Conservation (phyloP, 2,888 invertebrate genomes). For the Morpho deidamia region DNA sequence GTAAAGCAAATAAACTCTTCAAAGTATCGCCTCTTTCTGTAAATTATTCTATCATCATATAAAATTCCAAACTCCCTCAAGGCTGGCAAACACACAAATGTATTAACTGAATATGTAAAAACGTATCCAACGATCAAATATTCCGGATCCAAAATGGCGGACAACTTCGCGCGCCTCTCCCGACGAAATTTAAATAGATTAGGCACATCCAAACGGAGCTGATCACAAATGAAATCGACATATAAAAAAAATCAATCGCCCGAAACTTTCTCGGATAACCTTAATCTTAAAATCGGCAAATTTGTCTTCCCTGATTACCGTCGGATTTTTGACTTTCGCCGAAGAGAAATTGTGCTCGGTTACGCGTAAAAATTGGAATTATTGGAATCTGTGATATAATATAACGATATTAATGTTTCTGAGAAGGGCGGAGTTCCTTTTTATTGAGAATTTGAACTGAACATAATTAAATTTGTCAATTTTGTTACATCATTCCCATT, state of each 20-base stretch:
- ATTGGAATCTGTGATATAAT: slow-evolving; percentile 5
- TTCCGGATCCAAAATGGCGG: slow-evolving; percentile 1
- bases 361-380: slow-evolving; percentile 5
- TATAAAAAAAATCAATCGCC: slow-evolving; percentile 19
- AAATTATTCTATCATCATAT: too few species aligned
- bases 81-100: too few species aligned
- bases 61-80: too few species aligned
- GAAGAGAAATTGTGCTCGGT: background rate
- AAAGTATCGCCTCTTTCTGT: too few species aligned
- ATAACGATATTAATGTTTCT: background rate
- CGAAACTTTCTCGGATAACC: slow-evolving; percentile 16
- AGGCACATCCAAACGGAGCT: slow-evolving; percentile 2
- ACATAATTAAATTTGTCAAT: too few species aligned
- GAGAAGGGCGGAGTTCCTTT: background rate
- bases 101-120: too few species aligned
- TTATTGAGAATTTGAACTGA: too few species aligned
- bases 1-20: too few species aligned
- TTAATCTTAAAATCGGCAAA: slow-evolving; percentile 19
- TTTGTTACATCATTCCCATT: too few species aligned
- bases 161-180: background rate
- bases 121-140: too few species aligned
- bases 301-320: slow-evolving; percentile 10
- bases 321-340: background rate
- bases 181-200: slow-evolving; percentile 9
- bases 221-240: slow-evolving; percentile 3